Evolutionary conservation across 2,888 invertebrate genomes (phyloP), one percentile per base, ranked within the genome.

Genomic region (Philhelius pedissequus): DNA sequence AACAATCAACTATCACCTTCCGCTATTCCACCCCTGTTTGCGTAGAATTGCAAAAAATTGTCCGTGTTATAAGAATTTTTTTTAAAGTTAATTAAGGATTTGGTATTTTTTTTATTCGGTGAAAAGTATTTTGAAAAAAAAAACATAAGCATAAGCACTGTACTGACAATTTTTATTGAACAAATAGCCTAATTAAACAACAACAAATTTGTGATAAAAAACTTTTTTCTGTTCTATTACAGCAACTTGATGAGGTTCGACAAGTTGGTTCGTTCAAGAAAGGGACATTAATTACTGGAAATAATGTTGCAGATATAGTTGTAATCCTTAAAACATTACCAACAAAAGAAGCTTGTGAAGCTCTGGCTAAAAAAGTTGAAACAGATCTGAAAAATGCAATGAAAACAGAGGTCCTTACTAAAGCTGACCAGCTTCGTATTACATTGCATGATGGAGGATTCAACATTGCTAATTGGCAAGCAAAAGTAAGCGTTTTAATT

Each of bases 191-290:
- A 25, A 25, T 25, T 25, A 25, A 4, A 25, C 25, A 25, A 3
- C 25, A 25, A 25, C 32, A 32, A 32, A 38, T n/a, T n/a, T 20
- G 7, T 20, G 4, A 20, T 7, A 13, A 25, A 22, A 2, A 20
- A 22, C 20, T 1, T 25, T 27, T 52, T 20, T 38, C 4, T 32
- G 64, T 50, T 62, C 91, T 15, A 30, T 22, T 48, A 8, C 87
- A 96, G 96, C 96, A 97, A 94, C 92, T 97, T 60, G 97, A 97
- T 89, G 99, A 99, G 92, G 98, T 98, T 0, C 94, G 98, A 1
- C 98, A 98, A 92, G 99, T 99, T 7, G 99, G 99, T 0, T 98
- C 99, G 0, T 99, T 97, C 91, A 99, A 99, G 91, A 99, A 99
- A 89, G 98, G 99, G 2, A 99, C 99, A 0, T 98, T 99, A 96